Evolutionary conservation across 1,140 invertebrate genomes (phyloP), one percentile per base, ranked within the genome.

Genomic region (Neodiprion pinetum): DNA sequence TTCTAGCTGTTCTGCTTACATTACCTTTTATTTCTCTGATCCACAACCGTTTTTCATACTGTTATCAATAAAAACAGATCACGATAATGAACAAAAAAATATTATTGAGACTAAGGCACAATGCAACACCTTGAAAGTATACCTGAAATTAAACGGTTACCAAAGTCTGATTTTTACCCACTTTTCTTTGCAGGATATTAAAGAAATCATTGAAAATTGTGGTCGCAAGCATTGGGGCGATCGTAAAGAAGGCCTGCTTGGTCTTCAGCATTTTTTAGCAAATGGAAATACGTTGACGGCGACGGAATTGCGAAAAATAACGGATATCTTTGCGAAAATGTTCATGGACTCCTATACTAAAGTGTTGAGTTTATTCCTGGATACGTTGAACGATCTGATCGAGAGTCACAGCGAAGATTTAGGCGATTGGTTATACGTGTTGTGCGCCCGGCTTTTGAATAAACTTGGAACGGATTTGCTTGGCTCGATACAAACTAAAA

Each of bases 271-370:
- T 79, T 94, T 95, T 81, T 90, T 97, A 17, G 91, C 92, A 75
- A 91, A 91, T 82, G 93, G 94, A 66, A 91, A 93, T 23, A 90
- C 89, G 17, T 88, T 98, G 8, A 91, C 90, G 10, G 88, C 91
- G 1, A 89, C 92, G 4, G 95, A 97, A 83, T 88, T 97, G 50
- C 93, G 93, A 67, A 92, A 94, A 78, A 91, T 97, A 9, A 96
- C 95, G 0, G 97, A 98, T 80, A 94, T 97, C 76, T 96, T 98
- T 83, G 95, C 96, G 67, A 96, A 96, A 89, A 97, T 98, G 95
- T 98, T 99, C 82, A 96, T 97, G 92, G 97, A 99, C 86, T 95
- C 96, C n/a, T 96, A 98, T 85, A 98, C 96, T 3, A 98, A 98
- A 89, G 96, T 98, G 69, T 97, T 98, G 87, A 95, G 95, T 70